These are phyloP conservation scores for Iguana delicatissima DNA, from an alignment of 2,797 vertebrate genomes.

Conservation along the genomic window DNA sequence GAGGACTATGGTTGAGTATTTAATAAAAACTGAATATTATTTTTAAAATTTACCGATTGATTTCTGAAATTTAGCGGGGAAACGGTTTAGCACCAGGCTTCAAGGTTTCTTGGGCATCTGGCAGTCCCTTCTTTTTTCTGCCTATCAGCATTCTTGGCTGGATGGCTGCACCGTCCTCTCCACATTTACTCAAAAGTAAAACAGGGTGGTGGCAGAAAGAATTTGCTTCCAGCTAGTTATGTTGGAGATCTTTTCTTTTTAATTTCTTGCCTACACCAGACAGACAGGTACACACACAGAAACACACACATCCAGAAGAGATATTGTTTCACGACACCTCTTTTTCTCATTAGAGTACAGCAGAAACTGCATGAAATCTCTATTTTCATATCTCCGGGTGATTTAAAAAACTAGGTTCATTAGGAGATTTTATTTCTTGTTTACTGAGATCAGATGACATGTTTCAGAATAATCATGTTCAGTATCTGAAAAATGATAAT, in stretches of 20 bases:
- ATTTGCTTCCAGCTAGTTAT: background rate
- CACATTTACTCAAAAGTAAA: background rate
- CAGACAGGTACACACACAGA: background rate
- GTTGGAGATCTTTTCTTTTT: background rate
- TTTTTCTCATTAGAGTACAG: background rate
- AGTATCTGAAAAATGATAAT: background rate
- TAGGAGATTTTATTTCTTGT: background rate
- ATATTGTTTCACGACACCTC: background rate
- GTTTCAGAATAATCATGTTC: background rate
- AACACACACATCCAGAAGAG: background rate
- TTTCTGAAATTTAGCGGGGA: constrained; percentile 71
- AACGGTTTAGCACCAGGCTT: background rate
- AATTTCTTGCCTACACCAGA: background rate
- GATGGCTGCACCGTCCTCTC: background rate
- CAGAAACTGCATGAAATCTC: background rate
- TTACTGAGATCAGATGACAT: background rate
- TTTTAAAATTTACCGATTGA: constrained; percentile 80
- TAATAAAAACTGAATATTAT: constrained; percentile 88
- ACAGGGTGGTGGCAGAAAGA: background rate
- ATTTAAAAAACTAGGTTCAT: background rate
- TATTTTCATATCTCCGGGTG: background rate
- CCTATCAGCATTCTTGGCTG: background rate
- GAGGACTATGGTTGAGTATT: constrained; percentile 86
- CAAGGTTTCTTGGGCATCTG: background rate
- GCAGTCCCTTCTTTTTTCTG: background rate